Evolutionary conservation across 2,888 invertebrate species (phyloP).

Genomic region (Stenichneumon culpator): DNA sequence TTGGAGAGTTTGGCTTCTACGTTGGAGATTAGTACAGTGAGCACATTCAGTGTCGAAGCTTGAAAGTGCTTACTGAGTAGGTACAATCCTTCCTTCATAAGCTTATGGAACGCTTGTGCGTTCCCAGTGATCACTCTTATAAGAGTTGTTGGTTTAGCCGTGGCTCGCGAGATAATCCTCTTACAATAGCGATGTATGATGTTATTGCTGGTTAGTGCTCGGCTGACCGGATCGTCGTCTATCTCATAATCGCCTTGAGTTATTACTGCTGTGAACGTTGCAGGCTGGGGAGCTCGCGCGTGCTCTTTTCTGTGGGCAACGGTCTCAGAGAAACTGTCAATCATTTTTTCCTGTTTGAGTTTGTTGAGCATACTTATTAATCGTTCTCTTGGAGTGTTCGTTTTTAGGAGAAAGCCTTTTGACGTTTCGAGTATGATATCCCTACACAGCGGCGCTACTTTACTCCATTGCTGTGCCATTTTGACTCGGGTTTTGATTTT

Average conservation of each 20-base stretch:
- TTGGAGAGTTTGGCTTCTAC: too few relatives aligned
- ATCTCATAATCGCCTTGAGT: constrained; percentile 38
- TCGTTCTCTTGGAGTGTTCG: constrained; percentile 13
- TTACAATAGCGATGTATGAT: constrained; percentile 48
- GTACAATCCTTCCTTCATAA: constrained; percentile 46
- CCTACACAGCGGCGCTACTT: neutral
- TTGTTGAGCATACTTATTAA: constrained; percentile 16
- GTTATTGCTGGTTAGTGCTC: constrained; percentile 23
- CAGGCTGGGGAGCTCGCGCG: neutral
- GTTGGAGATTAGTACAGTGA: too few relatives aligned
- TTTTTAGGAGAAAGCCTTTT: constrained; percentile 36
- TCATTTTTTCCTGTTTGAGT: constrained; percentile 14
- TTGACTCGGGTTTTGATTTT: constrained; percentile 26
- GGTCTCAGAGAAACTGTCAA: constrained; percentile 40
- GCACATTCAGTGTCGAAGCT: too few relatives aligned
- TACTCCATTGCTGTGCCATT: constrained; percentile 25
- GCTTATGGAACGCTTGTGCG: constrained; percentile 30
- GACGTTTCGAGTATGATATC: constrained; percentile 38
- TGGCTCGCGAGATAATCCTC: constrained; percentile 45
- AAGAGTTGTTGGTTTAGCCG: constrained; percentile 42
- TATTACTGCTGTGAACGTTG: constrained; percentile 32
- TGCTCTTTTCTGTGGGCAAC: neutral
- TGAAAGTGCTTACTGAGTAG: constrained; percentile 40
- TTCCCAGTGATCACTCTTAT: constrained; percentile 35
- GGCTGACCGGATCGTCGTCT: constrained; percentile 29